Conservation (phyloP, 1,140 invertebrate genomes). For the Aethina tumida region DNA sequence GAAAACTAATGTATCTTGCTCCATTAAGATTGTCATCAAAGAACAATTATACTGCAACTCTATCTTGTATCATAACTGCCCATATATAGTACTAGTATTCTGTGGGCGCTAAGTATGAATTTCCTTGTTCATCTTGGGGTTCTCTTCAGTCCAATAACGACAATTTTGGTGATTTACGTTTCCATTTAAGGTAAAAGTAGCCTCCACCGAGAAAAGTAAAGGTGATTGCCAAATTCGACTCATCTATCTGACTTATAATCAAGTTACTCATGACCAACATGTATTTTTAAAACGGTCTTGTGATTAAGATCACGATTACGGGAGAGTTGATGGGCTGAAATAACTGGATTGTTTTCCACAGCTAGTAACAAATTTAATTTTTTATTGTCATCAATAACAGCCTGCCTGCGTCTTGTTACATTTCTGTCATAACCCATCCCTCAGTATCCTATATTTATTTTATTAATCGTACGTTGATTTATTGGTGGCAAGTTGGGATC, state of each 20-base stretch:
- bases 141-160: slow-evolving; percentile 1
- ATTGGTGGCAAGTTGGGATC: slow-evolving; percentile 1
- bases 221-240: background rate
- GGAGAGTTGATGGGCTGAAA: background rate
- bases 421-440: background rate
- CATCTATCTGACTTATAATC: too few species aligned
- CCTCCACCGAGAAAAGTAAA: background rate
- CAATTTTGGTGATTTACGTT: slow-evolving; percentile 1
- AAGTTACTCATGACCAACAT: too few species aligned
- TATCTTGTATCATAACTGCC: too few species aligned
- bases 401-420: too few species aligned
- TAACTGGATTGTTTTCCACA: background rate
- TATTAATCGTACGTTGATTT: slow-evolving; percentile 2
- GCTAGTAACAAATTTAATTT: too few species aligned
- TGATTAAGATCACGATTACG: background rate
- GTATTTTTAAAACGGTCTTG: slow-evolving; percentile 1
- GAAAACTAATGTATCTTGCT: too few species aligned
- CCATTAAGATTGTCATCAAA: too few species aligned
- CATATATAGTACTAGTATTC: background rate
- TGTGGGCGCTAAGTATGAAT: background rate
- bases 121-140: background rate
- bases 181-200: slow-evolving; percentile 1
- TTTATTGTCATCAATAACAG: slow-evolving; percentile 2
- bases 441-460: background rate
- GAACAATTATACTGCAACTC: too few species aligned